Conservation (phyloP, 64 coral and sea anemone species). For the Pocillopora verrucosa region DNA sequence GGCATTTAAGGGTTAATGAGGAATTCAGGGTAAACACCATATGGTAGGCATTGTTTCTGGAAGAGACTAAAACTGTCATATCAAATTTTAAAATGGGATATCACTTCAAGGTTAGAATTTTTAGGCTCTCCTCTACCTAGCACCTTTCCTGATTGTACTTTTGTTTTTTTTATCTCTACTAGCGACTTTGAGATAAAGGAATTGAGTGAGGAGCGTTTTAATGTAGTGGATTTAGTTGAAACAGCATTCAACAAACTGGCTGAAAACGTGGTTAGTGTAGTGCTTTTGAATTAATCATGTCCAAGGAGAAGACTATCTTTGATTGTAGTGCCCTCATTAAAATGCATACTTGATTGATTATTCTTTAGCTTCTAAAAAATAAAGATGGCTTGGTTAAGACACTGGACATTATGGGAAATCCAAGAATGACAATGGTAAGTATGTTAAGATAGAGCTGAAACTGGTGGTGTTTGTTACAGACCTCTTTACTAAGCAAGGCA, state of each 20-base stretch:
- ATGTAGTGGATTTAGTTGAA: constrained; percentile 78
- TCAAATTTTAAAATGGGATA: too few species aligned
- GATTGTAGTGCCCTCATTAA: not conserved
- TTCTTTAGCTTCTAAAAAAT: constrained; percentile 15
- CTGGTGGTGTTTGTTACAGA: not conserved
- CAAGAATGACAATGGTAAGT: constrained; percentile 2
- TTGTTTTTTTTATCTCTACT: constrained; percentile 34
- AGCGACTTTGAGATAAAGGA: constrained; percentile 38
- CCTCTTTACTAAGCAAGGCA: not conserved
- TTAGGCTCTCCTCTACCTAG: too few species aligned
- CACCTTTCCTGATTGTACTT: not conserved
- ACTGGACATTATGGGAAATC: constrained; percentile 24
- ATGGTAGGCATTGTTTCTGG: too few species aligned
- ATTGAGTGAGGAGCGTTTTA: constrained; percentile 39
- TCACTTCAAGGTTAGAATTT: not conserved
- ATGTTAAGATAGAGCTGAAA: not conserved
- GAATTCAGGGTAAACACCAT: too few species aligned
- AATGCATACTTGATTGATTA: not conserved
- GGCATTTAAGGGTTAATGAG: not conserved
- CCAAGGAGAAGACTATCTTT: too few species aligned
- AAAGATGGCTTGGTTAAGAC: constrained; percentile 29
- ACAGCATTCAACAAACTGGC: constrained; percentile 76
- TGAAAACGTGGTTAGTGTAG: constrained; percentile 42
- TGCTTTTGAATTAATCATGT: not conserved
- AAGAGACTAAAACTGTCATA: too few species aligned